Base-by-base conservation (phyloP, 2,888 invertebrate species). In the Clostera curtula region DNA sequence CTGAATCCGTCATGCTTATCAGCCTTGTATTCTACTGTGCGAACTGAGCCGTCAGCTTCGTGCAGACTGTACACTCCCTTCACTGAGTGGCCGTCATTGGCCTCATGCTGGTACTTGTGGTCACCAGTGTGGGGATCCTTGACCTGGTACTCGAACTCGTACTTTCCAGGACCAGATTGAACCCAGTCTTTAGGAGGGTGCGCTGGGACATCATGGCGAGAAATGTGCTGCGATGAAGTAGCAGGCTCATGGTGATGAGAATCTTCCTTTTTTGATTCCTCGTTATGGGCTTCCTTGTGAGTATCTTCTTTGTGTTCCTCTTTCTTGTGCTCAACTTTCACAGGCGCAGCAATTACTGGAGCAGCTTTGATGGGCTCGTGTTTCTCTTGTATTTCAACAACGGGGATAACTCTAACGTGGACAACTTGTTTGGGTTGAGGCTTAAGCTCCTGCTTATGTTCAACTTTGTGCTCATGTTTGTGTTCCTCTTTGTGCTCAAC, bases 41-140 rank as follows among this genome's bases (percentile, higher is more conserved):
- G 52, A 24, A 54, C 48, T 32, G 63, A 62, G 36, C 67, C 65
- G 38, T 67, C 68, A 21, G 88, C 77, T 49, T 88, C 88, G 30
- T 85, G 84, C 19, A 88, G 64, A 24, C 85, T 82, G 57, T 90
- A 90, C 23, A 88, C 86, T 17, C 90, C 90, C 57, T 87, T 86
- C 27, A 90, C 89, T 65, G 53, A 42, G 23, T 23, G 23, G 1
- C 25, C 25, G 14, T 25, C 25, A 6, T 14, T 19, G 6, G 25
- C 5, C 19, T 25, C 25, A 18, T 25, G 25, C 18, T 25, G 25
- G 18, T 11, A 17, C 25, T 25, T 63, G 31, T 51, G 43, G 43
- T 72, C 72, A 18, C 69, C 70, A 30, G 72, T 72, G 42, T 68
- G 62, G 20, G 56, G 50, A 38, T 71, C 71, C 34, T 54, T 40